Evolutionary conservation across 64 coral and sea anemone genomes (phyloP).

Genomic region (Pocillopora verrucosa): DNA sequence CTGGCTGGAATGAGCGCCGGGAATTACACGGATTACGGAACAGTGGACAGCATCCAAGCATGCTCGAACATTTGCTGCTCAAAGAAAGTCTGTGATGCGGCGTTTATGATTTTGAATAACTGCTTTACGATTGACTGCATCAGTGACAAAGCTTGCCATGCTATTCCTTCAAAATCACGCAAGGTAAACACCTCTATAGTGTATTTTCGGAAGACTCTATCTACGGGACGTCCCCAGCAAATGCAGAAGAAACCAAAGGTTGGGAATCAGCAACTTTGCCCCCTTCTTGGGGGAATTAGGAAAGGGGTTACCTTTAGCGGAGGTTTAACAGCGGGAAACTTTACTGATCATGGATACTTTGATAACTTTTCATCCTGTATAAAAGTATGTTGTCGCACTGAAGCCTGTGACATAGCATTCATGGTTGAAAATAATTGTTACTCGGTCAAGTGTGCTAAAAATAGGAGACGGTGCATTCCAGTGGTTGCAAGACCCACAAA

Average conservation of each 20-base stretch:
- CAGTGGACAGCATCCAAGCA: conserved; percentile 59
- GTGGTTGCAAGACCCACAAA: conserved; percentile 42
- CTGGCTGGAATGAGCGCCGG: conserved; percentile 77
- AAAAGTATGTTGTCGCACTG: conserved; percentile 55
- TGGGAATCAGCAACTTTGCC: not conserved
- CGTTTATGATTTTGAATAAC: conserved; percentile 81
- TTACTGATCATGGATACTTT: conserved; percentile 72
- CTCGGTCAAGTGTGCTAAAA: conserved; percentile 62
- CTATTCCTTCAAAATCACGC: conserved; percentile 61
- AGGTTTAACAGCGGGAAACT: conserved; percentile 71
- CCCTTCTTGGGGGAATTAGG: conserved; percentile 8
- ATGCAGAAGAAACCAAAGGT: not conserved
- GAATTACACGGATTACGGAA: conserved; percentile 87
- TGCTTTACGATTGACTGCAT: conserved; percentile 85
- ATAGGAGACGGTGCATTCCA: conserved; percentile 66
- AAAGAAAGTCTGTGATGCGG: conserved; percentile 73
- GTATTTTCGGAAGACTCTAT: conserved; percentile 65
- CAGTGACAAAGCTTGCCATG: conserved; percentile 62
- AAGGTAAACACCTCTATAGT: conserved; percentile 79
- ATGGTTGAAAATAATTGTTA: conserved; percentile 78
- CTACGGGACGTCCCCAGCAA: not conserved
- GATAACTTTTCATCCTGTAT: conserved; percentile 45
- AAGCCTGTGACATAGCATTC: conserved; percentile 70
- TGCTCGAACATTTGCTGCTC: conserved; percentile 82
- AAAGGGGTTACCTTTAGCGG: conserved; percentile 73